These are phyloP conservation scores for Parazoanthus swiftii DNA, from an alignment of 92 coral and sea anemone species.

Conservation along the genomic window DNA sequence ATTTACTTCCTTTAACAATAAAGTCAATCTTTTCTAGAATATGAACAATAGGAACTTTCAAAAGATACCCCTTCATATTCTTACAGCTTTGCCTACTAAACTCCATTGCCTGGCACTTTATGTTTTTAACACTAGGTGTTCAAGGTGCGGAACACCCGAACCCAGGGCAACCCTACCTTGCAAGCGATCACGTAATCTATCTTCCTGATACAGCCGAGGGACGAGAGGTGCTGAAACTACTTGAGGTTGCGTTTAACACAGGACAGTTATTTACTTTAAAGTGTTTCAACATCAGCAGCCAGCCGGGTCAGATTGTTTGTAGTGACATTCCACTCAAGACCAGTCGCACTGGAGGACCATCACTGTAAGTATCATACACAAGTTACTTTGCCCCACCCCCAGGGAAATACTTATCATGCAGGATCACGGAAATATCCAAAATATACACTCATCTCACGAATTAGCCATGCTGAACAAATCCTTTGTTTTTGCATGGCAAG, in stretches of 20 bases:
- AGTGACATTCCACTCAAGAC: conserved; percentile 38
- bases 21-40: too few species aligned
- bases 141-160: conserved; percentile 18
- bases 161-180: conserved; percentile 6
- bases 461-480: too few species aligned
- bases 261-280: conserved; percentile 16
- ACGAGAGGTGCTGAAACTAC: conserved; percentile 27
- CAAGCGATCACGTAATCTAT: background rate
- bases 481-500: too few species aligned
- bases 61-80: too few species aligned
- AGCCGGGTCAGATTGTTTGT: conserved; percentile 2
- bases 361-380: background rate
- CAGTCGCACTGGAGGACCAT: conserved; percentile 20
- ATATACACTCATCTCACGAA: too few species aligned
- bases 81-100: too few species aligned
- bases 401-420: background rate
- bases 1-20: too few species aligned
- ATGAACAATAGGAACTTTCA: too few species aligned
- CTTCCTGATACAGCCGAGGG: conserved; percentile 34
- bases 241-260: background rate
- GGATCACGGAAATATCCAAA: background rate
- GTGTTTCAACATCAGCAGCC: background rate
- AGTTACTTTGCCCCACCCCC: background rate
- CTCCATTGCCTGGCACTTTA: background rate
- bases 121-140: background rate